phyloP scores from a whole-genome alignment of 1,140 invertebrate genomes.

The Lordiphosa stackelbergi region DNA sequence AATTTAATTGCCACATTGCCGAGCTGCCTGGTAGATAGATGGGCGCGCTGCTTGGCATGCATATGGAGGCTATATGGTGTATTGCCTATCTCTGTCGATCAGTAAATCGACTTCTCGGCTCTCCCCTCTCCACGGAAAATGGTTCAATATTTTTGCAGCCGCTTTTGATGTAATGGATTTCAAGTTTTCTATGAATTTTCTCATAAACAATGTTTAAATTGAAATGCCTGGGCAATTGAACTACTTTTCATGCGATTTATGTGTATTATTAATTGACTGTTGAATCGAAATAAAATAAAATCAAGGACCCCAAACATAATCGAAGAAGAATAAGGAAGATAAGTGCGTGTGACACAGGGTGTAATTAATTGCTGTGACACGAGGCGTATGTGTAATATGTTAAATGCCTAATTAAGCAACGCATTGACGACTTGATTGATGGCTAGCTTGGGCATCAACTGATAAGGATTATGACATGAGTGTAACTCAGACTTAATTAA shows the following conservation, averaged over 20 bases:
- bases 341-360: constrained; percentile 21
- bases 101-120: constrained; percentile 29
- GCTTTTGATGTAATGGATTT: constrained; percentile 59
- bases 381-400: constrained; percentile 45
- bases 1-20: constrained; percentile 73
- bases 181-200: constrained; percentile 68
- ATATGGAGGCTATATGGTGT: constrained; percentile 35
- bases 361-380: constrained; percentile 46
- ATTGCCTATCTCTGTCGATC: constrained; percentile 64
- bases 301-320: constrained; percentile 3
- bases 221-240: constrained; percentile 63
- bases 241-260: constrained; percentile 58
- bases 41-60: constrained; percentile 17
- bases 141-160: constrained; percentile 66
- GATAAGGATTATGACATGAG: constrained; percentile 54
- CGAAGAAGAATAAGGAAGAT: constrained; percentile 2
- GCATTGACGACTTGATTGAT: constrained; percentile 44
- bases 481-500: constrained; percentile 33
- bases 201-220: constrained; percentile 64
- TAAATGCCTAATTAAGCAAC: constrained; percentile 47
- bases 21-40: constrained; percentile 24
- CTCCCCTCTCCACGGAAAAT: constrained; percentile 29
- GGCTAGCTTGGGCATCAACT: constrained; percentile 25
- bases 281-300: constrained; percentile 34
- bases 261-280: constrained; percentile 53